Evolutionary conservation across 2,113 vertebrate species (phyloP).

Genomic region (Climacteris rufus): DNA sequence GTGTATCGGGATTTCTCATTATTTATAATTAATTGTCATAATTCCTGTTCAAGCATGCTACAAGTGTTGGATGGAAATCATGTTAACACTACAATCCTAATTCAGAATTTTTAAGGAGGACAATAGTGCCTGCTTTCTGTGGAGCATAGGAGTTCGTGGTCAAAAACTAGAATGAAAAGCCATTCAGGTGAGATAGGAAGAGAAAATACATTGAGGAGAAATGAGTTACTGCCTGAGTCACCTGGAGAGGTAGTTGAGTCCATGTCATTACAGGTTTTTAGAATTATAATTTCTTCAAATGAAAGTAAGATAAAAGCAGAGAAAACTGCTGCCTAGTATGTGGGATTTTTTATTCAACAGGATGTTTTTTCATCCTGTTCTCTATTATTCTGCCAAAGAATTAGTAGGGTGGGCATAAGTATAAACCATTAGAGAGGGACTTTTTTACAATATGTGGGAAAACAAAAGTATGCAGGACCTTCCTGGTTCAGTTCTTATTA

Average conservation of each 20-base stretch:
- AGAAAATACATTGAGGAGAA: neutral
- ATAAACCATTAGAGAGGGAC: neutral
- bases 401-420: neutral
- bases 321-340: neutral
- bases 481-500: neutral
- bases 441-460: neutral
- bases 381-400: neutral
- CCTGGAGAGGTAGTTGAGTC: neutral
- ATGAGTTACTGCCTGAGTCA: neutral
- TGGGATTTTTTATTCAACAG: neutral
- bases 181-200: neutral
- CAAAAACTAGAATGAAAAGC: neutral
- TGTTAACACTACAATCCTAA: neutral
- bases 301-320: neutral
- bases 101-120: neutral
- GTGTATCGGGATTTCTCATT: neutral
- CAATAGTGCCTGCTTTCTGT: neutral
- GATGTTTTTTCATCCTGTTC: neutral
- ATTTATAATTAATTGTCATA: neutral
- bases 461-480: neutral
- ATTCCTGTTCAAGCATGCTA: neutral
- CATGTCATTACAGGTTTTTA: neutral
- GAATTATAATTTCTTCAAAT: conserved; percentile 4
- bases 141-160: neutral
- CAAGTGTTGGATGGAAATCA: neutral